Evolutionary conservation across 2,888 invertebrate species (phyloP), one percentile per base, ranked within the genome.

Genomic region (Patella caerulea): DNA sequence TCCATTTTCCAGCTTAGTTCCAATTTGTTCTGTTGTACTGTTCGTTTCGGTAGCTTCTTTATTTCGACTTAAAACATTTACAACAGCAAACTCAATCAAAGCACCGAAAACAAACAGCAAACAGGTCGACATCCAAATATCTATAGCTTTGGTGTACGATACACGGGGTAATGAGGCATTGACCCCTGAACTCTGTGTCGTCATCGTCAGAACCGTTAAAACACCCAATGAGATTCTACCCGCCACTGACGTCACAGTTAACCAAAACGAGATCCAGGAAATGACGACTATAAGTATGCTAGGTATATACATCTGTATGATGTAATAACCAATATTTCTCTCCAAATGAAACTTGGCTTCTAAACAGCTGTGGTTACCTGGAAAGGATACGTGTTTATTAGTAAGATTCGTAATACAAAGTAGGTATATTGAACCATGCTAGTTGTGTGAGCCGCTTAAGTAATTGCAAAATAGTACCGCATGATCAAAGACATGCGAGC

Each of bases 251-350:
- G 84, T 85, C 59, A 86, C 87, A 72, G 86, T 87, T n/a, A 88
- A 76, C 88, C 88, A 88, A 76, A 88, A 88, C 0, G 88, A 87
- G 56, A 88, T 85, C 87, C 87, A 87, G 14, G 88, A 88, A 56
- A 88, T 82, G 75, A 87, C 83, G 29, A 88, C 88, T 9, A 88
- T 87, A 24, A 88, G 86, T 19, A 87, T 83, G 94, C 98, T 98
- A 75, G 98, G 98, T 92, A 98, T 98, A 94, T 98, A 98, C 93
- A 98, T 97, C 94, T 98, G 98, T 92, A 99, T 98, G 91, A 99
- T 95, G 94, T 98, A 99, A 95, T 98, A 98, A 93, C 96, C 96
- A 95, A 98, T 98, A 94, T 98, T 98, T 90, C 99, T 94, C 93
- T 98, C 97, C 94, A 99, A 97, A 88, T 96, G 94, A 91, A 99